Base-by-base conservation (phyloP, 2,797 vertebrate genomes). In the Crocidura indochinensis region DNA sequence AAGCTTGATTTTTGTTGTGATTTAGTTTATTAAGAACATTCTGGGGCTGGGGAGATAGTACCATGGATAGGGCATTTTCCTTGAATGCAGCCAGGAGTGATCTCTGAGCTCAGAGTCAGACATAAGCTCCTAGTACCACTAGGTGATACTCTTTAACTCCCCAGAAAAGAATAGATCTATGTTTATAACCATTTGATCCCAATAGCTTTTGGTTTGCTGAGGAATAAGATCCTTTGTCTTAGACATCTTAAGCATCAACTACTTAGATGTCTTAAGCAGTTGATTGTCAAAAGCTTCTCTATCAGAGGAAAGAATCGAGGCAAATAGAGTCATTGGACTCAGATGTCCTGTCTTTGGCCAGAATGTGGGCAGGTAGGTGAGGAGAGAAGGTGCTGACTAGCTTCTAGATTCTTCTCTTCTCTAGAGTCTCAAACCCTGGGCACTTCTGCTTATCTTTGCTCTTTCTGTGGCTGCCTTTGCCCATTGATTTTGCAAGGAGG, bases 191-290 rank as follows among this genome's bases (percentile, higher is more conserved):
- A 10, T 77, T 85, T 87, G 78, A 26, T 86, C n/a, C n/a, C 44
- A 29, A 1, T 56, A 10, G 74, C 44, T 78, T 91, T 91, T 29
- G 24, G 19, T 90, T 82, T 91, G 10, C 83, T 90, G 19, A 53
- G 27, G 51, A 49, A 31, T 12, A 74, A 8, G 14, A 7, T 20
- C 0, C 38, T 15, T 51, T 44, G 73, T 81, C 65, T 38, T 69
- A 64, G 20, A 29, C 47, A 74, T 46, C 56, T 74, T n/a, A 31
- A 24, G 56, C 60, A 31, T n/a, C 74, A 47, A 85, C 73, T 49
- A 9, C 29, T 12, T 38, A 38, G 38, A 38, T 38, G 38, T 38
- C 0, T 20, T 27, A 74, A 26, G 27, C 1, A 10, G 7, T 74
- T 65, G 46, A 29, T 49, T 88, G 84, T 88, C 22, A 62, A 38